Base-by-base conservation (phyloP, 2,888 invertebrate genomes). In the Plagiodera versicolora region DNA sequence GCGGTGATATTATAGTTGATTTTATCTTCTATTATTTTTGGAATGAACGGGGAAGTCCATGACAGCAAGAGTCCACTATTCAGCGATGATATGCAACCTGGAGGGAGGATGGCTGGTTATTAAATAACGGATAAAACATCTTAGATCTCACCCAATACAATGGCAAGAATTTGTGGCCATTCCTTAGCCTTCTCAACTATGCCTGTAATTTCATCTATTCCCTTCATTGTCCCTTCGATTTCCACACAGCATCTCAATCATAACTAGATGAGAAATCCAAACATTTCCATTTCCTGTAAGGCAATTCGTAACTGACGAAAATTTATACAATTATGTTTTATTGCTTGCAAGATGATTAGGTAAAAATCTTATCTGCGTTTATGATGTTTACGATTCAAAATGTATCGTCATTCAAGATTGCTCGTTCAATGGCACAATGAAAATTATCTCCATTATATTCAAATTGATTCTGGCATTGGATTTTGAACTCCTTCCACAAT, bases 121-220 rank as follows among this genome's bases (percentile, higher is more conserved):
- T n/a, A n/a, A n/a, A n/a, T n/a, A n/a, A n/a, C n/a, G n/a, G n/a
- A n/a, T n/a, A n/a, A n/a, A n/a, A n/a, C n/a, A n/a, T n/a, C n/a
- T n/a, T n/a, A n/a, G n/a, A n/a, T n/a, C 53, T 53, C 16, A 53
- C 53, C 53, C 3, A 53, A 19, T 16, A 53, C 3, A 53, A 53
- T 28, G n/a, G 53, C 53, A 24, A 53, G 4, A 53, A 53, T 53
- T 30, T 53, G 53, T 4, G 45, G 53, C 53, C 53, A 53, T 11
- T 53, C 53, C 14, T 24, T 53, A 14, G 24, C 20, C 17, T 17
- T 11, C 0, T 10, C 52, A 16, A 2, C 16, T 8, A 44, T 28
- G n/a, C 8, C 11, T 14, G 14, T n/a, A 9, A 24, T 28, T 24
- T 44, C 39, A 39, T 2, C 24, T 16, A 44, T 11, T 17, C 24